A percentile compares a stretch with the other conserved stretches of the same genome.
These are phyloP conservation scores for Umimayanthus kanabou DNA, from an alignment of 92 coral and sea anemone genomes.

Conservation along the genomic window DNA sequence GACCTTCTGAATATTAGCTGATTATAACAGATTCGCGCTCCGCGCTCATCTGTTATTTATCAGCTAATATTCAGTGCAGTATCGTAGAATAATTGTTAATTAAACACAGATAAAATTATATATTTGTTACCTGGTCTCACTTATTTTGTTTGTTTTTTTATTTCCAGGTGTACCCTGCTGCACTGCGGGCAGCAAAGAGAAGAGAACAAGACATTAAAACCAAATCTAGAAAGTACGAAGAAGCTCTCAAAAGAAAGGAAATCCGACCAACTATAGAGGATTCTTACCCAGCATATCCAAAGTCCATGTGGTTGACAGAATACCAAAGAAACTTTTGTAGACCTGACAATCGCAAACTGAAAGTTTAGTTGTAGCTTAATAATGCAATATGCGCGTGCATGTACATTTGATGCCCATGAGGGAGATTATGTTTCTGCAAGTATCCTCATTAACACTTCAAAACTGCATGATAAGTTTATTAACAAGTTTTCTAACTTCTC, in stretches of 20 bases:
- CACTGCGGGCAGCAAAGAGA: constrained; percentile 92
- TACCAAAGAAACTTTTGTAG: constrained; percentile 95
- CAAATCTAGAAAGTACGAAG: constrained; percentile 69
- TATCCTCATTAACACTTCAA: too few relatives aligned
- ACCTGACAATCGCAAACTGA: constrained; percentile 64
- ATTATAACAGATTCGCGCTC: too few relatives aligned
- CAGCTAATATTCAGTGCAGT: too few relatives aligned
- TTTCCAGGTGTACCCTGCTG: constrained; percentile 92
- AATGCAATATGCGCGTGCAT: not conserved
- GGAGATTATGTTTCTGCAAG: not conserved
- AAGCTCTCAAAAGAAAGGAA: constrained; percentile 75
- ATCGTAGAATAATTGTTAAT: too few relatives aligned
- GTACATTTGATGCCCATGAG: not conserved
- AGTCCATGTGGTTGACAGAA: constrained; percentile 89
- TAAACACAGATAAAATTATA: too few relatives aligned
- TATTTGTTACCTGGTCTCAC: too few relatives aligned
- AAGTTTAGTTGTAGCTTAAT: not conserved
- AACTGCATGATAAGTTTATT: too few relatives aligned
- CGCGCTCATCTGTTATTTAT: too few relatives aligned
- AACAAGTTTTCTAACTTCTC: too few relatives aligned
- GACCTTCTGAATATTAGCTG: too few relatives aligned
- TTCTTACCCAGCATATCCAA: constrained; percentile 60
- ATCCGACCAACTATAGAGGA: constrained; percentile 58
- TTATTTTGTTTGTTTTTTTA: not conserved
- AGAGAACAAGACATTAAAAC: constrained; percentile 78